Conservation (phyloP, 2,113 vertebrate genomes). For the Brachirus orientalis region DNA sequence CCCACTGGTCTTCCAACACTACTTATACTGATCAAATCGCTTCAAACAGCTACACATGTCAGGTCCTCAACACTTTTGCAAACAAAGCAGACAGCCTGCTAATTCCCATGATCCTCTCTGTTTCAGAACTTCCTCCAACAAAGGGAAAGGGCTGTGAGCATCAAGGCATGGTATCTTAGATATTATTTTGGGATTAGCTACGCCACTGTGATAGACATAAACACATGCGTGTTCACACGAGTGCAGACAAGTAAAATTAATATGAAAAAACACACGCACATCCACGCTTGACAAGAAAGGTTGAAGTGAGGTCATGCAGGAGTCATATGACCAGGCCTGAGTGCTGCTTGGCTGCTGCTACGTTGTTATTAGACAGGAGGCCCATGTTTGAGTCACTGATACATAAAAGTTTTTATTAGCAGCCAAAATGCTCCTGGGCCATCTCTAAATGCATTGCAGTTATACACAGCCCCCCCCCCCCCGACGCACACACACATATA, state of each 20-base stretch:
- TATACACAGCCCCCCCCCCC: no score
- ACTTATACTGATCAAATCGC: constrained; percentile 18
- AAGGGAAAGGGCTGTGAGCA: neutral
- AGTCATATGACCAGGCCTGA: constrained; percentile 19
- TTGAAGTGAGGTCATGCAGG: constrained; percentile 34
- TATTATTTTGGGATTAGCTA: constrained; percentile 13
- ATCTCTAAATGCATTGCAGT: constrained; percentile 39
- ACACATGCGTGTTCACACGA: constrained; percentile 4
- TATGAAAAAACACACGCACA: neutral
- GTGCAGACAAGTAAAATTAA: no score
- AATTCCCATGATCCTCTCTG: constrained; percentile 13
- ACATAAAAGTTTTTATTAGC: constrained; percentile 45
- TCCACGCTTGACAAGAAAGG: constrained; percentile 1
- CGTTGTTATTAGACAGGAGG: constrained; percentile 41
- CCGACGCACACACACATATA: constrained; percentile 9
- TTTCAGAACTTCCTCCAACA: neutral
- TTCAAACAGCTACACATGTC: neutral
- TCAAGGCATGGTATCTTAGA: constrained; percentile 26
- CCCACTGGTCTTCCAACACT: constrained; percentile 21
- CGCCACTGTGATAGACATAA: constrained; percentile 3
- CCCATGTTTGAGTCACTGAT: constrained; percentile 45
- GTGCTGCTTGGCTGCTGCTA: neutral
- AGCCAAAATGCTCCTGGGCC: constrained; percentile 32
- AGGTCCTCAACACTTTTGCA: neutral
- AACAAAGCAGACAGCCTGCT: constrained; percentile 19